These are phyloP conservation scores for Bucorvus abyssinicus DNA, from an alignment of 2,797 vertebrate genomes.

Conservation along the genomic window DNA sequence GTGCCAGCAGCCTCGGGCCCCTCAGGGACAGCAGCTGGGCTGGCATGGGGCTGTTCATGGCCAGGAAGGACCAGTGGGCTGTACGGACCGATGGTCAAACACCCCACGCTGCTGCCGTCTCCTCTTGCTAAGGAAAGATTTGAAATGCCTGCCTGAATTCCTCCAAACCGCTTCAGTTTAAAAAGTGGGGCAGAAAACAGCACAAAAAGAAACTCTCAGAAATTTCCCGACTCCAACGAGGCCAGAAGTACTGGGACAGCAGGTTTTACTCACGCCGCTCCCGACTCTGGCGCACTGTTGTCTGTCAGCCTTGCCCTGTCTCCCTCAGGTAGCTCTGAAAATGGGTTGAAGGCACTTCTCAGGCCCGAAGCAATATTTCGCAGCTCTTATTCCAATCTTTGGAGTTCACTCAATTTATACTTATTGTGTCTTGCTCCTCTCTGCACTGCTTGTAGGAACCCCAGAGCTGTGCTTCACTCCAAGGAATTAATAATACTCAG, in stretches of 20 bases:
- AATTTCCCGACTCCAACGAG: constrained; percentile 14
- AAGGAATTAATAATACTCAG: neutral
- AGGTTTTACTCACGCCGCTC: neutral
- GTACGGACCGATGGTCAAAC: neutral
- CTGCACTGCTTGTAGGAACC: neutral
- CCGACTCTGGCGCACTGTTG: neutral
- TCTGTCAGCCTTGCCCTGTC: neutral
- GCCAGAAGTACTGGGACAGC: constrained; percentile 46
- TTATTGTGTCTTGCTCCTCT: constrained; percentile 6
- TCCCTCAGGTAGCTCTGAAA: constrained; percentile 41
- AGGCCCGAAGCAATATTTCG: constrained; percentile 30
- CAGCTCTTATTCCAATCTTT: neutral
- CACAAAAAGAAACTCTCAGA: neutral
- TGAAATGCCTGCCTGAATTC: neutral
- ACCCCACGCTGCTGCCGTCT: rapidly evolving
- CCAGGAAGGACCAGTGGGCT: neutral
- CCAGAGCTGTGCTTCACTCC: neutral
- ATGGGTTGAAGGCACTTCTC: neutral
- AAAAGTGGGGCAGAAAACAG: constrained; percentile 36
- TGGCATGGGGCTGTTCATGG: rapidly evolving
- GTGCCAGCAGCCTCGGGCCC: neutral
- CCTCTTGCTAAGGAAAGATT: neutral
- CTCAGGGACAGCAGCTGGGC: neutral
- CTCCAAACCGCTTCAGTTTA: neutral
- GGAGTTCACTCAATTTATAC: constrained; percentile 27